Percentiles rank a stretch among this genome's conserved stretches.
These are phyloP conservation scores for Sesamia nonagrioides DNA, from an alignment of 1,140 invertebrate species.

Conservation along the genomic window DNA sequence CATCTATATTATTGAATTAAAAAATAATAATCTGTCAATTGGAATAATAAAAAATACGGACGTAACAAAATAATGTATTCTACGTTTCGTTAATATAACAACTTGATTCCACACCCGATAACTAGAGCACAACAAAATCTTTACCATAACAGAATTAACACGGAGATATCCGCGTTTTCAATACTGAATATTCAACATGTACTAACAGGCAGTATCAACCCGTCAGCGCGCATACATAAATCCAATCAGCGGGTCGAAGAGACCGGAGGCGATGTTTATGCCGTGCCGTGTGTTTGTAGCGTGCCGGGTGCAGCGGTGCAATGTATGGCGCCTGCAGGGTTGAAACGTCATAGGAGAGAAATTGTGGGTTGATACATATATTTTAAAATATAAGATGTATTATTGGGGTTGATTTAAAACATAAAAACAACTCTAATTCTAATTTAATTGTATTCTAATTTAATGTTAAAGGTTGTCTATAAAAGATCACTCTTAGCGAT, in stretches of 20 bases:
- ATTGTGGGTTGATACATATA: too few relatives aligned
- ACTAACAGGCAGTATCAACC: constrained; percentile 53
- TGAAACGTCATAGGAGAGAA: neutral
- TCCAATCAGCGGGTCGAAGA: constrained; percentile 76
- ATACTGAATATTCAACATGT: constrained; percentile 46
- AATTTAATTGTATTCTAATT: too few relatives aligned
- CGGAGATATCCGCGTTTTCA: constrained; percentile 31
- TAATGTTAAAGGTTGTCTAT: too few relatives aligned
- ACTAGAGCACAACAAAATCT: constrained; percentile 25
- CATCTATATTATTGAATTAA: too few relatives aligned
- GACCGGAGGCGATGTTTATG: constrained; percentile 67
- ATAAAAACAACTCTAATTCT: too few relatives aligned
- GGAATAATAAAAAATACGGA: too few relatives aligned
- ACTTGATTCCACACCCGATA: neutral
- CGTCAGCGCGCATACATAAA: constrained; percentile 70
- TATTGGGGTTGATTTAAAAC: too few relatives aligned
- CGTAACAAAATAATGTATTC: too few relatives aligned
- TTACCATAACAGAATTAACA: constrained; percentile 29
- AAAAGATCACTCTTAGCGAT: too few relatives aligned
- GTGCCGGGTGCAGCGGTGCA: constrained; percentile 77
- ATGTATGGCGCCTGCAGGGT: constrained; percentile 59
- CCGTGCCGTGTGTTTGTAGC: constrained; percentile 63
- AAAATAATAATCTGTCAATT: too few relatives aligned
- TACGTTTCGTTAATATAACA: too few relatives aligned
- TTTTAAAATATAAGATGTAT: too few relatives aligned